Evolutionary conservation across 2,797 vertebrate species (phyloP).

Genomic region (Telmatherina bonti): DNA sequence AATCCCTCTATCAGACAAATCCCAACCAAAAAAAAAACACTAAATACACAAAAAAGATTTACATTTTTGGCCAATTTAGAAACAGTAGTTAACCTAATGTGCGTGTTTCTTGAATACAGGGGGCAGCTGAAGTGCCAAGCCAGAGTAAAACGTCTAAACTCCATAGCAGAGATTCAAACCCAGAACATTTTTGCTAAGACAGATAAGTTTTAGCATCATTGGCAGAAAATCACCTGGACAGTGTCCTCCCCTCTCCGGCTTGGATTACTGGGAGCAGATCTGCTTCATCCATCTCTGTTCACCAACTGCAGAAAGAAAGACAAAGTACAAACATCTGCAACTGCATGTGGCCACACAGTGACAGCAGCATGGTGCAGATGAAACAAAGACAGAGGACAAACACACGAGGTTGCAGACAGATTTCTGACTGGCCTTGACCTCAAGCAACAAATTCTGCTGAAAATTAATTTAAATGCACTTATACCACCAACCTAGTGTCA

Average conservation of each 20-base stretch:
- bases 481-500: neutral
- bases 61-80: too few species aligned
- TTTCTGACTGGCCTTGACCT: conserved; percentile 13
- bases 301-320: conserved; percentile 47
- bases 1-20: too few species aligned
- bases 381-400: neutral
- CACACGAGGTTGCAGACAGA: conserved; percentile 2
- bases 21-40: too few species aligned
- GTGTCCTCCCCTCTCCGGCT: conserved; percentile 70
- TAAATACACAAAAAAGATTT: too few species aligned
- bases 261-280: conserved; percentile 65
- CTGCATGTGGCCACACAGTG: neutral
- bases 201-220: neutral
- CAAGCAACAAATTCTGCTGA: neutral
- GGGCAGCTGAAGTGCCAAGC: too few species aligned
- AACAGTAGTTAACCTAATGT: too few species aligned
- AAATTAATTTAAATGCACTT: neutral
- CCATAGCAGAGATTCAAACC: neutral
- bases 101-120: too few species aligned
- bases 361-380: neutral
- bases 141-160: too few species aligned
- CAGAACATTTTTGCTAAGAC: neutral
- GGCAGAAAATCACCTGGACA: conserved; percentile 76
- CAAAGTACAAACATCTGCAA: conserved; percentile 1
- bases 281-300: conserved; percentile 73